Evolutionary conservation across 92 coral and sea anemone species (phyloP).

Genomic region (Blastomussa wellsi): DNA sequence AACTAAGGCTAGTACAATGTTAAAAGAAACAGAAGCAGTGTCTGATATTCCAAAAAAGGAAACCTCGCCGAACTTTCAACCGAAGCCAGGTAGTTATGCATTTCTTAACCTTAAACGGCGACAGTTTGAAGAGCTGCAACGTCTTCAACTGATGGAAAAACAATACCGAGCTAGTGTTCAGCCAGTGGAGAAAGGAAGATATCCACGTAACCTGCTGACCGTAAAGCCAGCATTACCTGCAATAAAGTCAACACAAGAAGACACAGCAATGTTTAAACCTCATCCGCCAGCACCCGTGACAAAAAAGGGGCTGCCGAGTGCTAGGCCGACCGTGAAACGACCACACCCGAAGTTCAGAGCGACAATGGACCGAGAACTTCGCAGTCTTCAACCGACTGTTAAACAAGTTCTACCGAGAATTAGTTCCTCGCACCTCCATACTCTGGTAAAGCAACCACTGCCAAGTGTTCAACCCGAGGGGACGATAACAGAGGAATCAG

Average conservation of each 20-base stretch:
- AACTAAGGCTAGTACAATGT: background rate
- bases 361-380: background rate
- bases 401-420: conserved; percentile 17
- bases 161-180: background rate
- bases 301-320: conserved; percentile 1
- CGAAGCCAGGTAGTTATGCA: conserved; percentile 6
- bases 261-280: background rate
- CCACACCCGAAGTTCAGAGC: background rate
- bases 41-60: background rate
- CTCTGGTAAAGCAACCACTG: background rate
- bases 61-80: background rate
- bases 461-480: conserved; percentile 5
- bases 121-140: background rate
- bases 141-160: background rate
- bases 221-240: conserved; percentile 21
- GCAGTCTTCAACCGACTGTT: conserved; percentile 12
- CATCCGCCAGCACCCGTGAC: conserved; percentile 6
- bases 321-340: conserved; percentile 18
- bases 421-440: background rate
- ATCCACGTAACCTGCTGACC: background rate
- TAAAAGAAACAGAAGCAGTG: background rate
- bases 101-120: conserved; percentile 13
- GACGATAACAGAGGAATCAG: background rate
- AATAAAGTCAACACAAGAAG: background rate
- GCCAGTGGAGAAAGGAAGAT: background rate